Base-by-base conservation (phyloP, 2,797 vertebrate genomes). In the Potorous gilbertii region DNA sequence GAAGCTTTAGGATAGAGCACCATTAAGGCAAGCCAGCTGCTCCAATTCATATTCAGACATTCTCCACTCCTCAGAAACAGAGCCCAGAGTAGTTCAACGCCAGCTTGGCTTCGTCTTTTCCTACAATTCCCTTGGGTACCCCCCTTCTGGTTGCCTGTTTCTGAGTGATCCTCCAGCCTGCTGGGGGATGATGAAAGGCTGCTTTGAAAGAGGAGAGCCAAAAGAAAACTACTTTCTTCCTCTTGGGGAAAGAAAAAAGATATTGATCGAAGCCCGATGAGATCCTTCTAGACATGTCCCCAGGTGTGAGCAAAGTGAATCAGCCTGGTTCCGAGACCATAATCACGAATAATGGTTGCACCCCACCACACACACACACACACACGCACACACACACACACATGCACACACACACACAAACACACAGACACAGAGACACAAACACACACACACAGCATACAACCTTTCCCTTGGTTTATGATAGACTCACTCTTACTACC, bases 401-500 rank as follows among this genome's bases (percentile, higher is more conserved):
- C 57, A 62, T 10, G 8, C 3, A 59, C 57, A 31, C 29, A 31
- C 57, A 62, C 50, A 31, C 28, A 0, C 59, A 0, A 31, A 3
- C 57, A n/a, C n/a, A 1, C 59, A 5, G n/a, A n/a, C n/a, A n/a
- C n/a, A n/a, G n/a, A n/a, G n/a, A n/a, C n/a, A n/a, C 56, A 31
- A 12, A 4, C 59, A 8, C 27, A 56, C 59, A 66, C 59, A 74
- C 66, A 16, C 74, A 18, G 52, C 62, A 24, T 18, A 21, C 18
- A 90, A 90, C 31, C 2, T 66, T 55, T 55, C 92, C 62, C 90
- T 59, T n/a, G 5, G 62, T 81, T 94, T 93, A 27, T 56, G 59
- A 93, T 81, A 95, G 56, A 94, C 62, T 57, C 89, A 90, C 40
- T 94, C 16, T 94, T 95, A 74, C 91, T 90, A 55, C 31, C 90